These are phyloP conservation scores for Pipistrellus pygmaeus DNA, from an alignment of 2,797 vertebrate genomes.

Conservation along the genomic window DNA sequence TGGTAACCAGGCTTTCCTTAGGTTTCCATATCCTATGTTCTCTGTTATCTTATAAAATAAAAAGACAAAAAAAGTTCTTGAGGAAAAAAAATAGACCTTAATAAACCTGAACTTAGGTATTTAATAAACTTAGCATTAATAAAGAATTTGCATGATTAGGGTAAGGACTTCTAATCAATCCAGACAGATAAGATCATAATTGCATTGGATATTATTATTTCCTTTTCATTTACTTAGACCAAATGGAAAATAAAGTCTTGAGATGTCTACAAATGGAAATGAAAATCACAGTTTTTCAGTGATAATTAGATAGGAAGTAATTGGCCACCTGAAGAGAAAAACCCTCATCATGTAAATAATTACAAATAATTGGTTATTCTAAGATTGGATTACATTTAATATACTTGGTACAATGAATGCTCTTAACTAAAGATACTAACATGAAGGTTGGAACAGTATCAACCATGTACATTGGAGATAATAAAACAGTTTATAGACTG, in stretches of 20 bases:
- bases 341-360: slow-evolving; percentile 79
- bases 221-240: slow-evolving; percentile 77
- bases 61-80: slow-evolving; percentile 24
- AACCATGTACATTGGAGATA: not conserved
- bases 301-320: slow-evolving; percentile 83
- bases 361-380: slow-evolving; percentile 80
- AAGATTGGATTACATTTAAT: slow-evolving; percentile 78
- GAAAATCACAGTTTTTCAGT: slow-evolving; percentile 82
- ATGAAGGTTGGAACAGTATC: not conserved
- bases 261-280: slow-evolving; percentile 81
- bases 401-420: slow-evolving; percentile 70
- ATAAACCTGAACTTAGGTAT: slow-evolving; percentile 66
- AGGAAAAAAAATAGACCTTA: not conserved
- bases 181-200: slow-evolving; percentile 81
- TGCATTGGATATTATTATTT: slow-evolving; percentile 79
- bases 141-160: slow-evolving; percentile 78
- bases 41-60: not conserved
- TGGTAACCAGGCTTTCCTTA: not conserved
- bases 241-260: slow-evolving; percentile 80
- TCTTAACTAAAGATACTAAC: slow-evolving; percentile 68
- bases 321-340: slow-evolving; percentile 84
- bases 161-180: slow-evolving; percentile 79
- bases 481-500: not conserved
- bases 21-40: not conserved
- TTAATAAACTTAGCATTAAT: slow-evolving; percentile 79